Conservation (phyloP, 2,797 vertebrate genomes). For the Parotocinclus haroldoi region DNA sequence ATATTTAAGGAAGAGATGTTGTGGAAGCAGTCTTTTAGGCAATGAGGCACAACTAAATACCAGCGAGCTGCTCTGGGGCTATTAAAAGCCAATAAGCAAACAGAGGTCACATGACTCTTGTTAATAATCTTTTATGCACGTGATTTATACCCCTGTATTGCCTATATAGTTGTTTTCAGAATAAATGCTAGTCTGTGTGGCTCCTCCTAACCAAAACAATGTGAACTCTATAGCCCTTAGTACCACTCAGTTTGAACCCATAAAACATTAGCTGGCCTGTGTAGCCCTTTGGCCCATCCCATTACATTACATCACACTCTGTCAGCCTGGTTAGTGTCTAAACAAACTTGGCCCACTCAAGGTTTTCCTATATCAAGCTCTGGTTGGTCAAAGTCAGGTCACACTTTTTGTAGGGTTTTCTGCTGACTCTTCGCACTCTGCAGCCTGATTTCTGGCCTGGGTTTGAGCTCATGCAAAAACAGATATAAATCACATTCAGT, state of each 20-base stretch:
- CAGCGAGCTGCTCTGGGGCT: slow-evolving; percentile 18
- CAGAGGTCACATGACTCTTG: slow-evolving; percentile 28
- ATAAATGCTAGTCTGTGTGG: not conserved
- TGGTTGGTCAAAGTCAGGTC: not conserved
- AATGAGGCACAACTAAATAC: slow-evolving; percentile 36
- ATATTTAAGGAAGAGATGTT: not conserved
- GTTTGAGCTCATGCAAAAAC: not conserved
- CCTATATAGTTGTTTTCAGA: not conserved
- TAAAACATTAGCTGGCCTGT: slow-evolving; percentile 10
- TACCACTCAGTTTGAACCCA: slow-evolving; percentile 10
- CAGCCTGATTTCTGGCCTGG: not conserved
- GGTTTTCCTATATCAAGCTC: not conserved
- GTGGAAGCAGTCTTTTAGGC: slow-evolving; percentile 26
- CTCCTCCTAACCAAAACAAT: not conserved
- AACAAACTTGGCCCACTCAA: slow-evolving; percentile 20
- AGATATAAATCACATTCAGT: not conserved
- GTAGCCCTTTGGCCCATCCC: not conserved
- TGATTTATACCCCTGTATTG: not conserved
- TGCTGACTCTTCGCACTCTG: not conserved
- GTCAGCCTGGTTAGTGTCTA: not conserved
- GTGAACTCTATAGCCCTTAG: slow-evolving; percentile 3
- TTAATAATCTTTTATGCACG: slow-evolving; percentile 16
- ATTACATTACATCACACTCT: slow-evolving; percentile 6
- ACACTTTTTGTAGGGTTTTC: slow-evolving; percentile 1
- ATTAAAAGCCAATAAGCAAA: slow-evolving; percentile 29